Evolutionary conservation across 2,888 invertebrate species (phyloP).

Genomic region (Podotricha telesiphe): DNA sequence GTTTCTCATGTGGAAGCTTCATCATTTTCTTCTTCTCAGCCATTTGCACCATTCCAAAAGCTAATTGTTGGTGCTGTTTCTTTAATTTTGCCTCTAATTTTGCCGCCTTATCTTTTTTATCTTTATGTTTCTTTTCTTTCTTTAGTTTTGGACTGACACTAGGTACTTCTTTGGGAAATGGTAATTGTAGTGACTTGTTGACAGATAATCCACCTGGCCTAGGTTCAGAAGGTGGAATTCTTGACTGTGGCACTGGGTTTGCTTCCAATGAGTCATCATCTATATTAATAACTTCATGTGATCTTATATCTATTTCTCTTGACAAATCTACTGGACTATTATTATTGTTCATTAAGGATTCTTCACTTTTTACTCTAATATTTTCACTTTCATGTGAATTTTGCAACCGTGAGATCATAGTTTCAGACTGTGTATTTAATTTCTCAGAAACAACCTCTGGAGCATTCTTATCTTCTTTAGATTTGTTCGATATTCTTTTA

Average conservation of each 20-base stretch:
- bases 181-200: conserved; percentile 73
- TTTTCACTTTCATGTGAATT: conserved; percentile 64
- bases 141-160: conserved; percentile 83
- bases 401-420: conserved; percentile 75
- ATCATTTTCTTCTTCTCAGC: conserved; percentile 70
- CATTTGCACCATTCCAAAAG: conserved; percentile 68
- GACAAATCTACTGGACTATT: conserved; percentile 80
- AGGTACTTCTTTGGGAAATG: conserved; percentile 81
- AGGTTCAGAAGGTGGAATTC: conserved; percentile 55
- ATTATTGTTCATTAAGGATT: conserved; percentile 78
- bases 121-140: conserved; percentile 83
- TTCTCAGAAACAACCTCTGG: conserved; percentile 73
- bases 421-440: conserved; percentile 62
- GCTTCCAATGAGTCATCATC: conserved; percentile 77
- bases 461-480: conserved; percentile 84
- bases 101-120: conserved; percentile 78
- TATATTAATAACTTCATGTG: conserved; percentile 78
- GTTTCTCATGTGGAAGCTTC: conserved; percentile 64
- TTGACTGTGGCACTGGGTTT: conserved; percentile 56
- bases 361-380: conserved; percentile 65
- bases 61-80: conserved; percentile 75
- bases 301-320: conserved; percentile 76
- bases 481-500: conserved; percentile 92
- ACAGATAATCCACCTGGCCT: conserved; percentile 68
- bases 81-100: conserved; percentile 78